Evolutionary conservation across 2,888 invertebrate genomes (phyloP), one percentile per base, ranked within the genome.

Genomic region (Andrena dorsata): DNA sequence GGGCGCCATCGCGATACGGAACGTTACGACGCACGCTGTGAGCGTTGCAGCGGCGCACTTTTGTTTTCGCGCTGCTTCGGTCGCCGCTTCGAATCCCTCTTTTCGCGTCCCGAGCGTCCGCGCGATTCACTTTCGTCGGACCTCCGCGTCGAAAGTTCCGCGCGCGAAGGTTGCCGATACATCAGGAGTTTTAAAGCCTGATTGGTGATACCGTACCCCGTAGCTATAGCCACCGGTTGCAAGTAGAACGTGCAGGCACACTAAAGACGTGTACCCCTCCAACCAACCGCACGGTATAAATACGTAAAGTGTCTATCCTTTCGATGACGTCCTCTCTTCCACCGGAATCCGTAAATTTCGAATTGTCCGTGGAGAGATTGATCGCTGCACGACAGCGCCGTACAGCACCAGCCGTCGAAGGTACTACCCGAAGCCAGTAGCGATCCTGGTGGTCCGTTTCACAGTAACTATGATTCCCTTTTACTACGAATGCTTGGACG

Each of bases 341-440:
- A 10, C 8, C 32, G 56, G 13, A 60, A 51, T 53, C 41, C 13
- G 58, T 28, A 51, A 32, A 74, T 66, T 47, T 68, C 47, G n/a
- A 53, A 30, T 63, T 28, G 61, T 13, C 28, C n/a, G 53, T 64
- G 16, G 16, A 26, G 13, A 26, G 23, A 35, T 23, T 66, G 32
- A 41, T 81, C 56, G 72, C 64, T 76, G 76, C 81, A 81, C 49
- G 81, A 80, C 53, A 71, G 23, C 58, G 47, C 65, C 56, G 30
- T 63, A 68, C 49, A 72, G 63, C 77, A 72, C 77, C 58, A 63
- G 68, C 58, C 30, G 47, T 78, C 65, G n/a, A 64, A 65, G 10
- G 6, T 53, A 73, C 32, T 32, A 72, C 16, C 8, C 13, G 28
- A 53, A n/a, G 73, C 73, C 63, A 47, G 49, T 51, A 78, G 60